These are phyloP conservation scores for Peribatodes rhomboidaria DNA, from an alignment of 2,888 invertebrate species.

Conservation along the genomic window DNA sequence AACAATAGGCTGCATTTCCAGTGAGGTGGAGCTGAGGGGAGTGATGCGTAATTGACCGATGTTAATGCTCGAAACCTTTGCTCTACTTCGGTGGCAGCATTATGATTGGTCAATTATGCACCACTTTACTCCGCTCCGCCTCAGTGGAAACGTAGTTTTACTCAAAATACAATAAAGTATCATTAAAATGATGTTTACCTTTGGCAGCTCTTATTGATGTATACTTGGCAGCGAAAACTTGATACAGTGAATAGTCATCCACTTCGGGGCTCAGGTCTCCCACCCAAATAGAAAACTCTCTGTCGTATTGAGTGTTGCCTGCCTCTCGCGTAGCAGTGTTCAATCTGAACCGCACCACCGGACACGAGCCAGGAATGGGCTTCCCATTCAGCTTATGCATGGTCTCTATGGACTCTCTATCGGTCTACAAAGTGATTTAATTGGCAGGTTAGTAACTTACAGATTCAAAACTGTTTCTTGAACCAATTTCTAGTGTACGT, in stretches of 20 bases:
- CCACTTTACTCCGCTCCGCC: too few species aligned
- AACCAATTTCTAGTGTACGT: too few species aligned
- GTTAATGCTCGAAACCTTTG: too few species aligned
- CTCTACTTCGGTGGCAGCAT: too few species aligned
- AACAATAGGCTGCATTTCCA: too few species aligned
- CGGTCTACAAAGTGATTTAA: slow-evolving; percentile 83
- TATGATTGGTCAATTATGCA: too few species aligned
- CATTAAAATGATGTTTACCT: slow-evolving; percentile 80
- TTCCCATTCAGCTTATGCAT: slow-evolving; percentile 98
- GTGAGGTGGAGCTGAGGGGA: too few species aligned
- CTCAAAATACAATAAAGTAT: too few species aligned
- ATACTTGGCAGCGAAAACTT: slow-evolving; percentile 96
- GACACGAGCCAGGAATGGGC: slow-evolving; percentile 96
- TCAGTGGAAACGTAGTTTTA: too few species aligned
- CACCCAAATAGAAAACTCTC: slow-evolving; percentile 98
- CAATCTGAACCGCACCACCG: slow-evolving; percentile 93
- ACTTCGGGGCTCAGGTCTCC: slow-evolving; percentile 97
- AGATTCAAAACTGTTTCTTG: too few species aligned
- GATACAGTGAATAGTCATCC: slow-evolving; percentile 96
- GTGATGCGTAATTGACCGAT: too few species aligned
- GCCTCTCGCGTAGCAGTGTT: slow-evolving; percentile 95
- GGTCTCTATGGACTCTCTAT: slow-evolving; percentile 96
- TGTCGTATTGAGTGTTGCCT: slow-evolving; percentile 87
- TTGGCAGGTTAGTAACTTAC: neutral
- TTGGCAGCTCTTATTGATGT: slow-evolving; percentile 97